These are phyloP conservation scores for Hypomesus transpacificus DNA, from an alignment of 2,113 vertebrate genomes.

Conservation along the genomic window DNA sequence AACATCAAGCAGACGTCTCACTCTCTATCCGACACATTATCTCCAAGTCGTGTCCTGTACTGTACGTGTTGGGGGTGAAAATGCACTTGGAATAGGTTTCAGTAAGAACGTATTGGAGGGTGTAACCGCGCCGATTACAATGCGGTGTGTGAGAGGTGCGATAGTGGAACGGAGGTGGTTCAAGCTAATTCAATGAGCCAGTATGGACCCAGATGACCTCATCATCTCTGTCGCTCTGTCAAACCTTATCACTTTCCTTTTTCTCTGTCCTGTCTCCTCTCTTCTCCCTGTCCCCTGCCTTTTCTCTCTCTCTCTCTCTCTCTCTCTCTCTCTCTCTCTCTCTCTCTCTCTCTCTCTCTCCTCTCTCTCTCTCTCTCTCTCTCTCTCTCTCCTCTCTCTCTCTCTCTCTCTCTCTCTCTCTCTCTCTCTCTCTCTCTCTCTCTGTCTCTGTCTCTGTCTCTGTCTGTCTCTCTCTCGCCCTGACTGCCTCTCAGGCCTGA, in stretches of 20 bases:
- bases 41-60: not conserved
- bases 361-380: not conserved
- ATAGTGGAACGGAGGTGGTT: not conserved
- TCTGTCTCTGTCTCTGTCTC: not conserved
- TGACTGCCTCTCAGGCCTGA: conserved; percentile 32
- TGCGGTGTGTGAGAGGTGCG: not conserved
- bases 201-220: not conserved
- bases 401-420: not conserved
- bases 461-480: conserved; percentile 8
- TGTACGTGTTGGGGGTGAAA: no score
- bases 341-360: not conserved
- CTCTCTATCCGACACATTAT: not conserved
- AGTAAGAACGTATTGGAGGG: no score
- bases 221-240: not conserved
- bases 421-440: not conserved
- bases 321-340: not conserved
- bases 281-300: conserved; percentile 3
- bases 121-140: no score
- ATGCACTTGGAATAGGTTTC: no score
- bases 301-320: not conserved
- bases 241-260: not conserved
- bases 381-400: not conserved
- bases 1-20: not conserved
- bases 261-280: not conserved
- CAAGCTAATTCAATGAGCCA: not conserved